A percentile compares a stretch with the other conserved stretches of the same genome.
Evolutionary conservation across 2,797 vertebrate genomes (phyloP).

Genomic region (Hybognathus amarus): DNA sequence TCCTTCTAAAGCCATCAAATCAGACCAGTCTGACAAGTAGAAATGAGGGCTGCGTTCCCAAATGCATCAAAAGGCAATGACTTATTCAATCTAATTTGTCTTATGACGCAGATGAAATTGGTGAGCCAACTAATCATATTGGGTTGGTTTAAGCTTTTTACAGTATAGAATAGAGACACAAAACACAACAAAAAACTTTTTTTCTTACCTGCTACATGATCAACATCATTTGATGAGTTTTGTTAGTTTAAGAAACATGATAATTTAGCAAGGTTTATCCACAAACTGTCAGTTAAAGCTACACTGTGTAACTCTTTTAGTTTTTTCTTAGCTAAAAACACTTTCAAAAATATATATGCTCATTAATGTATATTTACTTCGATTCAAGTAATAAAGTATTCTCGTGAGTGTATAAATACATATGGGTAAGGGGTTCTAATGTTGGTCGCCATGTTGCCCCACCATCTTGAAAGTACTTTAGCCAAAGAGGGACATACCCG

Average conservation of each 20-base stretch:
- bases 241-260: background rate
- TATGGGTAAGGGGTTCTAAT: too few species aligned
- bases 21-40: background rate
- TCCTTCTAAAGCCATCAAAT: background rate
- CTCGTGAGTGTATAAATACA: too few species aligned
- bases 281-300: constrained; percentile 11
- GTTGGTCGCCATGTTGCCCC: too few species aligned
- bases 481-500: too few species aligned
- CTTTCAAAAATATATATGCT: too few species aligned
- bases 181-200: background rate
- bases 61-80: background rate
- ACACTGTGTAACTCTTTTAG: too few species aligned
- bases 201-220: background rate
- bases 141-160: background rate
- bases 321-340: too few species aligned
- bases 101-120: background rate
- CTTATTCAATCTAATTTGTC: background rate
- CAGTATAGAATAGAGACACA: background rate
- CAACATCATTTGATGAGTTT: background rate
- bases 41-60: background rate
- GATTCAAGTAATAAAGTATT: too few species aligned
- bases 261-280: background rate
- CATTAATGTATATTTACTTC: too few species aligned
- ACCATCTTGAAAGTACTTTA: too few species aligned
- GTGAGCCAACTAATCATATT: background rate